phyloP scores from a whole-genome alignment of 2,113 vertebrate genomes.

The Elanoides forficatus region DNA sequence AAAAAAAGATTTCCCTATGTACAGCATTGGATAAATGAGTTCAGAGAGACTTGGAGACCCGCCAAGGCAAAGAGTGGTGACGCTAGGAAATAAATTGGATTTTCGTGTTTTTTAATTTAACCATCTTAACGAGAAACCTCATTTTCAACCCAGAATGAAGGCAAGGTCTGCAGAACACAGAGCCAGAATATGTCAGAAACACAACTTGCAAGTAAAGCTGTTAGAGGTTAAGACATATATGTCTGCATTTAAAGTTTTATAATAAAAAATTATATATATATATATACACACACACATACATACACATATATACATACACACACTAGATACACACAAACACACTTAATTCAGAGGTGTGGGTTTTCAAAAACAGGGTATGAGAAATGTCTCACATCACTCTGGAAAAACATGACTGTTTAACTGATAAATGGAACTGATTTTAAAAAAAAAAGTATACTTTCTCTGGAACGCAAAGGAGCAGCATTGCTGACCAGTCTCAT shows the following conservation, averaged over 20 bases:
- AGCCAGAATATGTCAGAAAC: neutral
- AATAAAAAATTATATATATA: neutral
- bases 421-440: neutral
- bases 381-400: neutral
- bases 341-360: neutral
- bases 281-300: accelerated
- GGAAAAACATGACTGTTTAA: neutral
- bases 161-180: neutral
- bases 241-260: neutral
- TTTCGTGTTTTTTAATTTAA: neutral
- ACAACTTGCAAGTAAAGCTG: neutral
- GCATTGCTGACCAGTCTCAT: neutral
- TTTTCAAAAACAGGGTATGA: neutral
- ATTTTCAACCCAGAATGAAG: neutral
- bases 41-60: neutral
- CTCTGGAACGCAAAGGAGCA: neutral
- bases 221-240: neutral
- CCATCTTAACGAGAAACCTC: neutral
- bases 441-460: neutral
- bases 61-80: neutral
- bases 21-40: neutral
- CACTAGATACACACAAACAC: neutral
- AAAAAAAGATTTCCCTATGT: neutral
- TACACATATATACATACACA: accelerated
- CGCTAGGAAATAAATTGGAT: neutral